phyloP scores from a whole-genome alignment of 1,140 invertebrate species.

The Lepidostoma basale region DNA sequence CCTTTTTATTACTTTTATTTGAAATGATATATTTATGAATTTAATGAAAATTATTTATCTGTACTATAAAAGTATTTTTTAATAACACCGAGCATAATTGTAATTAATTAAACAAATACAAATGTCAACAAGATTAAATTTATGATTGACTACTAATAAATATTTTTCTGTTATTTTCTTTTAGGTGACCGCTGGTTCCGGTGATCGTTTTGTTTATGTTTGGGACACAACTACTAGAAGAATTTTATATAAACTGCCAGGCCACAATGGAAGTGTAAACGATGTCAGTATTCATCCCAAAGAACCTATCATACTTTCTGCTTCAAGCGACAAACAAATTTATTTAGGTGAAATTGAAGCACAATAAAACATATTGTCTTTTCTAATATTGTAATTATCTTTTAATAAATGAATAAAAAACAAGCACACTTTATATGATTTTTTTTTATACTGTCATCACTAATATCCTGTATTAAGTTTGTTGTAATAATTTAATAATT shows the following conservation, averaged over 20 bases:
- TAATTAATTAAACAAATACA: background rate
- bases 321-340: conserved; percentile 94
- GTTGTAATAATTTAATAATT: no score
- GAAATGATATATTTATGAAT: background rate
- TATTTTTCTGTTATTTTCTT: conserved; percentile 30
- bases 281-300: conserved; percentile 95
- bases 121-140: no score
- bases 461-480: no score
- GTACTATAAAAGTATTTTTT: background rate
- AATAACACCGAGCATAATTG: background rate
- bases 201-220: conserved; percentile 94
- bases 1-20: conserved; percentile 33
- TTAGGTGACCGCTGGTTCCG: conserved; percentile 90
- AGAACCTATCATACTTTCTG: conserved; percentile 93
- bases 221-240: conserved; percentile 94
- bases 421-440: background rate
- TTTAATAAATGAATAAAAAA: background rate
- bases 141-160: no score
- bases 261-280: conserved; percentile 97
- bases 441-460: no score
- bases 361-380: background rate
- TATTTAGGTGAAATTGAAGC: conserved; percentile 93
- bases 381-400: background rate
- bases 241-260: conserved; percentile 96
- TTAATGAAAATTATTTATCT: background rate